Conservation (phyloP, 1,140 invertebrate genomes). For the Drosophila funebris region DNA sequence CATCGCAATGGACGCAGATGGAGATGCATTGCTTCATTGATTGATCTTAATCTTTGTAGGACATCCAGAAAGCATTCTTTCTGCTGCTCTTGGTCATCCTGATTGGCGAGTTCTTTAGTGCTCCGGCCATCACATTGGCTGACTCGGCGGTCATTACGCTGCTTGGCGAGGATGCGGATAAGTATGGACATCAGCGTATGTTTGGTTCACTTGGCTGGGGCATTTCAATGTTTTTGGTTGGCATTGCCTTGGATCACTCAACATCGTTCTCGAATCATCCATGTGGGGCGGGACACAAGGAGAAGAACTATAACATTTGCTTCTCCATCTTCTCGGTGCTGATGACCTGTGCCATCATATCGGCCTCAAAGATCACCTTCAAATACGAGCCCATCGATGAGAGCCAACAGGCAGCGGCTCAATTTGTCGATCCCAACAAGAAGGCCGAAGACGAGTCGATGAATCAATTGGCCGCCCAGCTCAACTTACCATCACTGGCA, state of each 20-base stretch:
- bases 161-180: slow-evolving; percentile 95
- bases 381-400: slow-evolving; percentile 87
- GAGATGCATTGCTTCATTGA: not conserved
- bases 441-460: slow-evolving; percentile 89
- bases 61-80: slow-evolving; percentile 98
- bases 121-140: slow-evolving; percentile 98
- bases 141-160: slow-evolving; percentile 96
- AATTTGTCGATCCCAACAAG: slow-evolving; percentile 82
- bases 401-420: slow-evolving; percentile 59
- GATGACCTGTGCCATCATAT: slow-evolving; percentile 97
- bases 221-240: slow-evolving; percentile 99
- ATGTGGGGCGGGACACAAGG: slow-evolving; percentile 93
- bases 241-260: slow-evolving; percentile 98
- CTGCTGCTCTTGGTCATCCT: slow-evolving; percentile 95
- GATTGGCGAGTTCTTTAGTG: slow-evolving; percentile 98
- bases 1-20: not conserved
- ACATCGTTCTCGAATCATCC: slow-evolving; percentile 95
- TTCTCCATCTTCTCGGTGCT: slow-evolving; percentile 98
- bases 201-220: slow-evolving; percentile 99
- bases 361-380: slow-evolving; percentile 94
- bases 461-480: slow-evolving; percentile 91
- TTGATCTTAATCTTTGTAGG: slow-evolving; percentile 85
- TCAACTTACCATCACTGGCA: slow-evolving; percentile 90
- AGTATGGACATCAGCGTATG: slow-evolving; percentile 98
- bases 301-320: slow-evolving; percentile 99